Base-by-base conservation (phyloP, 2,888 invertebrate genomes). In the Caenorhabditis zanzibari region DNA sequence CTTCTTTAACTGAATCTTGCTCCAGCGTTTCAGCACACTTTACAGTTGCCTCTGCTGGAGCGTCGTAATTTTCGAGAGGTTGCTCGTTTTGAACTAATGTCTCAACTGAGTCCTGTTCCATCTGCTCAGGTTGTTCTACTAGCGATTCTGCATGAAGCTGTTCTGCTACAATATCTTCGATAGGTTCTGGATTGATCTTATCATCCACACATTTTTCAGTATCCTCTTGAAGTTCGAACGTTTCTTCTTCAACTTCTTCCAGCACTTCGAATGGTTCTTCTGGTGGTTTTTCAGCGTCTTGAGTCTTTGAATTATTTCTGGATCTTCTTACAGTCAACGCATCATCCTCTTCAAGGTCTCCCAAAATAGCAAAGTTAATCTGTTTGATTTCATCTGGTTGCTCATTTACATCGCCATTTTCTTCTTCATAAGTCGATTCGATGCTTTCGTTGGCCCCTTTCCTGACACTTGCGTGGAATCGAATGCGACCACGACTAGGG, bases 401-500 rank as follows among this genome's bases (percentile, higher is more conserved):
- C 14, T 73, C 47, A 14, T 73, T 58, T 5, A 44, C 47, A 28
- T 28, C 24, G n/a, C 35, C 24, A 10, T 6, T 22, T 22, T 24
- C 35, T 14, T 44, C 38, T 41, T 35, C 72, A 9, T 5, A 7
- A 12, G 24, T 24, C 54, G 63, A 54, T 0, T 66, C 59, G 19
- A 49, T 32, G 41, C 68, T 76, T 9, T 76, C 68, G 22, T 75
- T 75, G 2, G 58, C 19, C 9, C 47, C 66, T 22, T 68, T 28
- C 1, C 49, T 56, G n/a, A 76, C 76, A 59, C 68, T 68, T 14
- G 56, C 66, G 24, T 76, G 68, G 19, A 76, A 76, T 12, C 76
- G 59, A 12, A 76, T 76, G 0, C 69, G 68, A 9, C 76, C 76
- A 12, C 76, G 76, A 26, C 76, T 58, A n/a, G 76, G 76, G 2